Base-by-base conservation (phyloP, 2,888 invertebrate species). In the Metacarcinus magister region DNA sequence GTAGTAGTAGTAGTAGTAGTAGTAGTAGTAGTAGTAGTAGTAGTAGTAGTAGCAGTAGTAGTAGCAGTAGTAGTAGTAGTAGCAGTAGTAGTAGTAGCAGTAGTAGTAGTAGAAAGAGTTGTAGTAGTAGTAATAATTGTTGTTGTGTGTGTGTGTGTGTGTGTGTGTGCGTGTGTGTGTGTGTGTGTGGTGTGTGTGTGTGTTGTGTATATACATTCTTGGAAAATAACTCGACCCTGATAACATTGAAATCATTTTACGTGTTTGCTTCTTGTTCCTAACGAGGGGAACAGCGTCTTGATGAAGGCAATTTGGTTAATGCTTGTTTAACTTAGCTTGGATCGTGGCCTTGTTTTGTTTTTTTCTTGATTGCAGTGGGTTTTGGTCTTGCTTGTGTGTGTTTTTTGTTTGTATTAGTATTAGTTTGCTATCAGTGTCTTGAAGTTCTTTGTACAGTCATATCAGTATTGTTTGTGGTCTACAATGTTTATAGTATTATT, bases 1-100 rank as follows among this genome's bases (percentile, higher is more conserved):
- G 67, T n/a, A 67, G n/a, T 67, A 67, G 67, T 67, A 67, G n/a
- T 67, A 67, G 67, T 67, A 67, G 60, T 19, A 67, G 60, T 67
- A 67, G 60, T 67, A 19, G 60, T 67, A 19, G 60, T 67, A 19
- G 60, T 67, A 19, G 60, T 67, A 19, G 23, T 67, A 19, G 60
- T 67, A 19, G 23, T 8, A 67, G 60, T 67, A 19, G 19, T 67
- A 0, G 60, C 8, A 67, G 60, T 23, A 67, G 13, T 60, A 60
- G 60, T 19, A 19, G 5, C 5, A 60, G 60, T 60, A 60, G 60
- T 60, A 19, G 60, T 60, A 60, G n/a, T 67, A 67, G 67, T 23
- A 67, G 67, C 2, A 67, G n/a, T 67, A 67, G 23, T 2, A 8
- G 23, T 67, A n/a, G 67, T 23, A 23, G 67, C 5, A 67, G n/a